Evolutionary conservation across 1,140 invertebrate genomes (phyloP).

Genomic region (Polyergus mexicanus): DNA sequence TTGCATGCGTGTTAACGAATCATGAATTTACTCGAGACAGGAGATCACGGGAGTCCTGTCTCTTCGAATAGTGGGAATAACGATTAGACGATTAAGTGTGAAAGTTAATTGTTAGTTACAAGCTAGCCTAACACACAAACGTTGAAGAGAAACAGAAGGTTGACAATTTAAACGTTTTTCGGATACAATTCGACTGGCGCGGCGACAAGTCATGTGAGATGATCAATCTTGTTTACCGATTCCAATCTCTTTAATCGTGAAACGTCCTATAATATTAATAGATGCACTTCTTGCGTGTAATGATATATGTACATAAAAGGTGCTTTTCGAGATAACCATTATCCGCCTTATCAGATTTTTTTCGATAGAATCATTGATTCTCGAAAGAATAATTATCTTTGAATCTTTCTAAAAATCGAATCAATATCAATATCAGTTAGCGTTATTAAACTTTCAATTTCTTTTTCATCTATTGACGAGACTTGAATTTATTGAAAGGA

Average conservation of each 20-base stretch:
- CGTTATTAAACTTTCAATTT: neutral
- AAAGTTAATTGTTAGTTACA: conserved; percentile 66
- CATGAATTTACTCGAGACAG: conserved; percentile 33
- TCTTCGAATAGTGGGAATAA: conserved; percentile 64
- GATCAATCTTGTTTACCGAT: conserved; percentile 32
- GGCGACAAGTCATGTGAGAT: neutral
- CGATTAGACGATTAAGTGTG: conserved; percentile 71
- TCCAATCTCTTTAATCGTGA: conserved; percentile 53
- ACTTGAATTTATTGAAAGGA: neutral
- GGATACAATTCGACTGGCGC: conserved; percentile 32
- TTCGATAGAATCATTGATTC: neutral
- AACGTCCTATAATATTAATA: conserved; percentile 41
- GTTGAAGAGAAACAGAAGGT: conserved; percentile 76
- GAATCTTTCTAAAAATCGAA: neutral
- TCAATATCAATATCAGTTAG: conserved; percentile 11
- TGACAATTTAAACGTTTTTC: conserved; percentile 71
- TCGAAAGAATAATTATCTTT: neutral
- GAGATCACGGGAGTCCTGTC: conserved; percentile 49
- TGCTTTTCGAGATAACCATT: neutral
- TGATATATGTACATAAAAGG: neutral
- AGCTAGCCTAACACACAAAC: conserved; percentile 79
- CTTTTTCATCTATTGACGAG: conserved; percentile 17
- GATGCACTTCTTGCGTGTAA: conserved; percentile 30
- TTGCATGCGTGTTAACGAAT: conserved; percentile 18
- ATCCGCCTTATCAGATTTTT: neutral